Evolutionary conservation across 2,797 vertebrate species (phyloP), one percentile per base, ranked within the genome.

Genomic region (Toxotes lorentzi): DNA sequence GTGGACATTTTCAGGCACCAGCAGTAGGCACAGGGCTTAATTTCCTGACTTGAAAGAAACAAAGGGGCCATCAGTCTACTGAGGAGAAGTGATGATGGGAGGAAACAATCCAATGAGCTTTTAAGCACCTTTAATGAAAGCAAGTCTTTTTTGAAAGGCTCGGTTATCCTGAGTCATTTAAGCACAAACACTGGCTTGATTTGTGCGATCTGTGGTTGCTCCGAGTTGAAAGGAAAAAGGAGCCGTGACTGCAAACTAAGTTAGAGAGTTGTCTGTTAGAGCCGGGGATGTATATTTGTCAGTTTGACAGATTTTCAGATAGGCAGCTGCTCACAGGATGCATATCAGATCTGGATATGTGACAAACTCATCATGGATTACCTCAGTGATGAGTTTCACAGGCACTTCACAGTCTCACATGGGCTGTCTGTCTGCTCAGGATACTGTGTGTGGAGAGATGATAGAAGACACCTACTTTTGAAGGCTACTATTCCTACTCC

Each of bases 71-170:
- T 47, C 73, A 78, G 76, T 79, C 45, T 51, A 60, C 61, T 57
- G 50, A 51, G 60, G n/a, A 57, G 64, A 34, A 60, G 64, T 87
- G 81, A 88, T 76, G 74, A 84, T 83, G 85, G 68, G 51, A 68
- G 47, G 63, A 70, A 66, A 83, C 47, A 80, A 65, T 30, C 78
- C 76, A 87, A 92, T 90, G 87, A 82, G 75, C 69, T 91, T 93
- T 93, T 91, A 94, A 95, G 81, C 77, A 81, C 71, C 40, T 58
- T 70, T 83, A 88, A 90, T 92, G 71, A 93, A 92, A 90, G 76
- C 67, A 87, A 74, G 73, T 74, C 83, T 64, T 72, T 30, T 83
- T 82, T 78, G 35, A 7, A 72, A 61, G 21, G 27, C 40, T 79
- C 32, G 14, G 61, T 86, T 74, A 32, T 43, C 56, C 43, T 32